phyloP scores from a whole-genome alignment of 1,140 invertebrate species.

The Ctenoplectra terminalis region DNA sequence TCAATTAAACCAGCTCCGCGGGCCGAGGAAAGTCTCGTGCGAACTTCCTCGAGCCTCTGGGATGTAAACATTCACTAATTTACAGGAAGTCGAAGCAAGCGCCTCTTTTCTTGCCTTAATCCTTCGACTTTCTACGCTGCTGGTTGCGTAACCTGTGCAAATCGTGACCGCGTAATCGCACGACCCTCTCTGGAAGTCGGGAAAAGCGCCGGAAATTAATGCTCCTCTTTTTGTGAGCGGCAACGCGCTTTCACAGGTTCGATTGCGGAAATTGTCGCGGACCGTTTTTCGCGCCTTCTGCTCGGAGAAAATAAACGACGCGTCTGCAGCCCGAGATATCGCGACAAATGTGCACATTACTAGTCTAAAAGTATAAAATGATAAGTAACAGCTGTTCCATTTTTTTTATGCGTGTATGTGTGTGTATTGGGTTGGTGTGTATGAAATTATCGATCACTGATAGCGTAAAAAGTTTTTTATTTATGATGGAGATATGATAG shows the following conservation, averaged over 20 bases:
- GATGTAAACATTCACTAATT: constrained; percentile 41
- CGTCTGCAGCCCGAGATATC: too few species aligned
- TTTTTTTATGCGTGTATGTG: too few species aligned
- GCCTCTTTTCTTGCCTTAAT: constrained; percentile 52
- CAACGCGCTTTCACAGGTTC: not conserved
- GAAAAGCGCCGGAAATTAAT: constrained; percentile 48
- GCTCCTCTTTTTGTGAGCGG: not conserved
- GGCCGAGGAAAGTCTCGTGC: constrained; percentile 46
- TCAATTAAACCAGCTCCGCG: constrained; percentile 36
- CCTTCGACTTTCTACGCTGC: constrained; percentile 60
- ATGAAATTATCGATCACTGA: too few species aligned
- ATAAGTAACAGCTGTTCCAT: too few species aligned
- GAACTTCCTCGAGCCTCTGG: constrained; percentile 42
- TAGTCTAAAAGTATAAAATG: too few species aligned
- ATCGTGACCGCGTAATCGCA: constrained; percentile 52
- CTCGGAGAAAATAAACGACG: too few species aligned
- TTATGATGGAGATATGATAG: too few species aligned
- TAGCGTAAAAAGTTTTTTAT: too few species aligned
- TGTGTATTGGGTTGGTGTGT: too few species aligned
- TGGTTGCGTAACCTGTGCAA: constrained; percentile 52
- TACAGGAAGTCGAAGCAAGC: constrained; percentile 35
- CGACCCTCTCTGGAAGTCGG: constrained; percentile 1
- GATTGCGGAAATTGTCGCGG: not conserved
- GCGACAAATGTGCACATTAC: too few species aligned
- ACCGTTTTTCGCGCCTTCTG: not conserved